Conservation (phyloP, 2,113 vertebrate species). For the Arenaria interpres region DNA sequence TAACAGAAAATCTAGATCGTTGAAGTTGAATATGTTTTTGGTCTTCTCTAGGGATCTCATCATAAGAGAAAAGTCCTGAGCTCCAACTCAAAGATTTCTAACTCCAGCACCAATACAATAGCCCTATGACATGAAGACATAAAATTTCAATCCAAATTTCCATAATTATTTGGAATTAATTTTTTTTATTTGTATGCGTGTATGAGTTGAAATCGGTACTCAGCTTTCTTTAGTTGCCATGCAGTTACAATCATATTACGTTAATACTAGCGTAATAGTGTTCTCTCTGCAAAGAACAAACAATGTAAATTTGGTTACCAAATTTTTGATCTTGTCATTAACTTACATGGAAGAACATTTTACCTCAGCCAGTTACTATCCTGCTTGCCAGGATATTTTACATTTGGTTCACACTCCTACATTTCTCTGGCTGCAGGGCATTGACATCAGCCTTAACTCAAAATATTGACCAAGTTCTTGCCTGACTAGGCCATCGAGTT, state of each 20-base stretch:
- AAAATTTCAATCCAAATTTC: neutral
- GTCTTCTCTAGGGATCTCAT: neutral
- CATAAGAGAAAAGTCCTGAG: neutral
- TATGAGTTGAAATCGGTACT: neutral
- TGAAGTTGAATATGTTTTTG: neutral
- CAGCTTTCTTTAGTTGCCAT: neutral
- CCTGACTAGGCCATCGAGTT: neutral
- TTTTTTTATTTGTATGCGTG: neutral
- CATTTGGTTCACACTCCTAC: neutral
- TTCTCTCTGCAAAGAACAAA: neutral
- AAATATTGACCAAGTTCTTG: neutral
- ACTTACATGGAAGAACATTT: neutral
- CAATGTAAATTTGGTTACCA: neutral
- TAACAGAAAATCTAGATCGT: neutral
- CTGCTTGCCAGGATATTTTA: neutral
- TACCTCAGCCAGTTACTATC: neutral
- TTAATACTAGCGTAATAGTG: neutral
- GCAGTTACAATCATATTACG: neutral
- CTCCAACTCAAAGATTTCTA: neutral
- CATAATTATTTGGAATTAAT: neutral
- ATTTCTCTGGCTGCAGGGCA: neutral
- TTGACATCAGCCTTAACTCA: neutral
- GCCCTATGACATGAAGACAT: neutral
- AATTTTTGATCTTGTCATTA: neutral
- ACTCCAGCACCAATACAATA: neutral